phyloP scores from a whole-genome alignment of 2,113 vertebrate genomes.

The Spea bombifrons region DNA sequence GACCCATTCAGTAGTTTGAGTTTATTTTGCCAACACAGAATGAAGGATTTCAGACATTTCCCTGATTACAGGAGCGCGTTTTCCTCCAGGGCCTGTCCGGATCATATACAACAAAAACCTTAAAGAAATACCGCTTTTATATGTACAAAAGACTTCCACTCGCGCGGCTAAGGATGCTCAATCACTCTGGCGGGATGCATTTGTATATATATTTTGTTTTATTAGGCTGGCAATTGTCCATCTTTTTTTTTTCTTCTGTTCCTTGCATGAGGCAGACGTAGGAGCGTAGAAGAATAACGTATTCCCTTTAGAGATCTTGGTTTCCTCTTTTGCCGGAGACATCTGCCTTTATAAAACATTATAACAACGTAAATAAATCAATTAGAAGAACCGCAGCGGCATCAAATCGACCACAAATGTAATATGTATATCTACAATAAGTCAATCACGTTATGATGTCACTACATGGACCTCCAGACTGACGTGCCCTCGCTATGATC shows the following conservation, averaged over 20 bases:
- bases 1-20: constrained; percentile 34
- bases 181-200: not conserved
- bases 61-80: constrained; percentile 34
- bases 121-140: not conserved
- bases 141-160: not conserved
- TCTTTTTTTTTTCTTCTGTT: not conserved
- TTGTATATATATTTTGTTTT: not conserved
- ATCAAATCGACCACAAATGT: not conserved
- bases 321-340: not conserved
- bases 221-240: not conserved
- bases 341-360: constrained; percentile 5
- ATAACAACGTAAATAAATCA: constrained; percentile 9
- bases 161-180: not conserved
- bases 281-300: not conserved
- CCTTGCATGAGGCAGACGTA: not conserved
- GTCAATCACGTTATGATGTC: not conserved
- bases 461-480: too few species aligned
- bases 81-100: constrained; percentile 32
- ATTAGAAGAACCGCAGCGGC: not conserved
- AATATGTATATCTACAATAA: not conserved
- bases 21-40: constrained; percentile 39
- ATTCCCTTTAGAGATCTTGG: not conserved
- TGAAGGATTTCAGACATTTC: constrained; percentile 25
- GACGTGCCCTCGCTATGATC: too few species aligned
- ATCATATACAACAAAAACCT: constrained; percentile 9